Evolutionary conservation across 2,888 invertebrate species (phyloP), one percentile per base, ranked within the genome.

Genomic region (Pseudoips prasinana): DNA sequence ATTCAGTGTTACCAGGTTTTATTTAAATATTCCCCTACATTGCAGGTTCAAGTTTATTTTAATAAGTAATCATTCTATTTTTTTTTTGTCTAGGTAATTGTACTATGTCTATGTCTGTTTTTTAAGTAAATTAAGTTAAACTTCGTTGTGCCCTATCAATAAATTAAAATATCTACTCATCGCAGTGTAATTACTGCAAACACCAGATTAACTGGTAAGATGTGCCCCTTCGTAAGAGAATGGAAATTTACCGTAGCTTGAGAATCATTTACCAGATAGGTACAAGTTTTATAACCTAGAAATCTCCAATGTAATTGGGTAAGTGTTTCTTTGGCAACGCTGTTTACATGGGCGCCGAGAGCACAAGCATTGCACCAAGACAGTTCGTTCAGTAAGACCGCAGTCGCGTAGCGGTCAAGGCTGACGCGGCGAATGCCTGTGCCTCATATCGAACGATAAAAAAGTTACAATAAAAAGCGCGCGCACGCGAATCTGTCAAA

Each of bases 391-490:
- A 86, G 86, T 87, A 54, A 59, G 72, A 65, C 81, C 78, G 76
- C 72, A 77, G 79, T 73, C 80, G 81, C 67, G 71, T 72, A 65
- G 78, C 87, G 86, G 87, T 85, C 86, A 85, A 87, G 85, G 82
- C 80, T 73, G 64, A 65, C 64, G n/a, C n/a, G 40, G 54, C 65
- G 57, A 66, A 66, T 69, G 70, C 64, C 70, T 60, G 64, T 59
- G 67, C 63, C 60, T 59, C 42, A 49, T 33, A 39, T 37, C 50
- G 58, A 57, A 45, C 46, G 45, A 46, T 64, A 57, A 64, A 70
- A 73, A 66, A 66, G 62, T 70, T 70, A 62, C 65, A 60, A 58
- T 57, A 62, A 69, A 79, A 82, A 80, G 73, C 78, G 82, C 84
- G 83, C 84, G 84, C 77, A 67, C 73, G 72, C 66, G 70, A 70